These are phyloP conservation scores for Polydrusus cervinus DNA, from an alignment of 2,888 invertebrate genomes.

Conservation along the genomic window DNA sequence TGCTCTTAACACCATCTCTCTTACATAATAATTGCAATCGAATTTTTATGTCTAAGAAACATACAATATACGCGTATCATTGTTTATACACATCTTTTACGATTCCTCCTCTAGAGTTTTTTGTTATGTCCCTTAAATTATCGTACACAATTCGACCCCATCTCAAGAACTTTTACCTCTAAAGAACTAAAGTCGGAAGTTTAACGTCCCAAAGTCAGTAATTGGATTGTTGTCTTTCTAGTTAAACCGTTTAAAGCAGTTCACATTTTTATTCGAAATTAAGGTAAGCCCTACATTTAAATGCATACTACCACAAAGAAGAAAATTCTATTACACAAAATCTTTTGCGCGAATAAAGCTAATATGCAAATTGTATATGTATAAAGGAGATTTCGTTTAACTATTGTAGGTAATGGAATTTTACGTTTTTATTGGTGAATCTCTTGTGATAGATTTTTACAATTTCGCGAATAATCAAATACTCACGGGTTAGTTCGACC, in stretches of 20 bases:
- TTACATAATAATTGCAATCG: too few relatives aligned
- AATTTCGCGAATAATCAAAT: background rate
- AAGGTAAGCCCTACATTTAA: constrained; percentile 35
- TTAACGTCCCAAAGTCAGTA: constrained; percentile 36
- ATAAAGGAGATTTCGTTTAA: background rate
- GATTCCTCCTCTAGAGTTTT: too few relatives aligned
- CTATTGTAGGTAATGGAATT: background rate
- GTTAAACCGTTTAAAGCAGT: constrained; percentile 37
- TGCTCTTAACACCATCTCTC: too few relatives aligned
- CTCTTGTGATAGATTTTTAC: background rate
- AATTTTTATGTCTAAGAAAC: too few relatives aligned
- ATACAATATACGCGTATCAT: too few relatives aligned
- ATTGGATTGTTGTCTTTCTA: constrained; percentile 40
- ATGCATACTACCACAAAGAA: constrained; percentile 28
- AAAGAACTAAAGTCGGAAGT: constrained; percentile 18
- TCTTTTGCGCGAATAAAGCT: constrained; percentile 8
- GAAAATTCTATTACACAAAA: constrained; percentile 18
- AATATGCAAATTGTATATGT: constrained; percentile 14
- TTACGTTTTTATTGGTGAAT: background rate
- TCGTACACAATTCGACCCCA: too few relatives aligned
- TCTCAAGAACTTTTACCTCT: background rate
- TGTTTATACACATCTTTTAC: too few relatives aligned
- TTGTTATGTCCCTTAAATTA: too few relatives aligned
- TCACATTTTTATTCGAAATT: constrained; percentile 40
- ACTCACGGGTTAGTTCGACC: too few relatives aligned